Evolutionary conservation across 2,797 vertebrate genomes (phyloP).

Genomic region (Tapirus indicus): DNA sequence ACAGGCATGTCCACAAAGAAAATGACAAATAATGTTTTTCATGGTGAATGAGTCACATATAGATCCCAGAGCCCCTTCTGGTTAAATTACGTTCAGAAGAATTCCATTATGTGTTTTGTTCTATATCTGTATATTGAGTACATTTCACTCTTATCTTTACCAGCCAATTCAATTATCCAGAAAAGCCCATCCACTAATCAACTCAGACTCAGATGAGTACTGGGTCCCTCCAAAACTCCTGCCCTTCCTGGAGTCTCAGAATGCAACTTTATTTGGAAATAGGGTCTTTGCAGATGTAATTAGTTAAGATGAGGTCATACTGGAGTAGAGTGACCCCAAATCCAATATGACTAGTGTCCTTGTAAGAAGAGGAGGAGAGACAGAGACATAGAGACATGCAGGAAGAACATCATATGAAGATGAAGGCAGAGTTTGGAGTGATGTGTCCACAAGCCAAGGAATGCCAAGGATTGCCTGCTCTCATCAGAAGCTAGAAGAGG

Average conservation of each 20-base stretch:
- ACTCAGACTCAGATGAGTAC: not conserved
- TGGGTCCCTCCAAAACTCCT: not conserved
- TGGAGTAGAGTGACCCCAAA: not conserved
- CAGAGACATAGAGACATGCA: not conserved
- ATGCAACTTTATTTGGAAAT: not conserved
- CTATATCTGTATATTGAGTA: not conserved
- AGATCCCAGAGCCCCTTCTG: not conserved
- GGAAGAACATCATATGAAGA: not conserved
- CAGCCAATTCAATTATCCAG: not conserved
- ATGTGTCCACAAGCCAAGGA: not conserved
- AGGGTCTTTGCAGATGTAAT: not conserved
- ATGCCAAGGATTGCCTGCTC: not conserved
- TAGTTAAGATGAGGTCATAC: not conserved
- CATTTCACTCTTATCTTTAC: not conserved
- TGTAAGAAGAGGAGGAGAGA: not conserved
- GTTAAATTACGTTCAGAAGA: conserved; percentile 3
- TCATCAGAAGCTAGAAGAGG: not conserved
- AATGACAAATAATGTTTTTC: not conserved
- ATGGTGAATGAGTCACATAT: not conserved
- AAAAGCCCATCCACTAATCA: not conserved
- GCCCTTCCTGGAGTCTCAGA: not conserved
- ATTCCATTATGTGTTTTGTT: not conserved
- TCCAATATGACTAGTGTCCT: not conserved
- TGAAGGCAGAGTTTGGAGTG: not conserved
- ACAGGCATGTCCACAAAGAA: not conserved